These are phyloP conservation scores for Holotrichia oblita DNA, from an alignment of 1,140 invertebrate genomes.

Conservation along the genomic window DNA sequence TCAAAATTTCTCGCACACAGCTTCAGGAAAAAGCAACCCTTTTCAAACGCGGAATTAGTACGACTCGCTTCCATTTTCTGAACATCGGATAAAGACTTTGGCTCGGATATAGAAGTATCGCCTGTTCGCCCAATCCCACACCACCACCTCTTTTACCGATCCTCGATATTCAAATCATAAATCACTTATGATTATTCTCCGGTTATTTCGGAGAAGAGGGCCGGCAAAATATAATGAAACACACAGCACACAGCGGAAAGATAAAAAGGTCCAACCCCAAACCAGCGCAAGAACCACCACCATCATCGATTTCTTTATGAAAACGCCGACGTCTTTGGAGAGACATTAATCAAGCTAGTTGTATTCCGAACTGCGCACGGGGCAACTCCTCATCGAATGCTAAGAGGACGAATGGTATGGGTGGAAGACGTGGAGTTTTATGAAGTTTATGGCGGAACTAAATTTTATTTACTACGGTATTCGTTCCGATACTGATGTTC, in stretches of 20 bases:
- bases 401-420: background rate
- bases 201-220: background rate
- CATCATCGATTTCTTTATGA: conserved; percentile 11
- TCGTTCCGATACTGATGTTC: background rate
- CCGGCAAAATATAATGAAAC: conserved; percentile 15
- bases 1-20: background rate
- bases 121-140: background rate
- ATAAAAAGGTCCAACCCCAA: background rate
- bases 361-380: background rate
- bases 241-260: conserved; percentile 9
- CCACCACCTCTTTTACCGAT: background rate
- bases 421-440: background rate
- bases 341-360: conserved; percentile 20
- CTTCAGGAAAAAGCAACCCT: background rate
- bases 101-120: background rate
- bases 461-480: background rate
- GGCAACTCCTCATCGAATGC: background rate
- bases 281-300: too few relatives aligned
- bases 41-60: conserved; percentile 10
- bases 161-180: conserved; percentile 7
- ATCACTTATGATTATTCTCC: conserved; percentile 17
- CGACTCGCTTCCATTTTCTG: background rate
- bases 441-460: conserved; percentile 1
- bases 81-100: background rate
- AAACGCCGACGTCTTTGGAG: conserved; percentile 5